phyloP scores from a whole-genome alignment of 2,113 vertebrate genomes.

The Isurus oxyrinchus region DNA sequence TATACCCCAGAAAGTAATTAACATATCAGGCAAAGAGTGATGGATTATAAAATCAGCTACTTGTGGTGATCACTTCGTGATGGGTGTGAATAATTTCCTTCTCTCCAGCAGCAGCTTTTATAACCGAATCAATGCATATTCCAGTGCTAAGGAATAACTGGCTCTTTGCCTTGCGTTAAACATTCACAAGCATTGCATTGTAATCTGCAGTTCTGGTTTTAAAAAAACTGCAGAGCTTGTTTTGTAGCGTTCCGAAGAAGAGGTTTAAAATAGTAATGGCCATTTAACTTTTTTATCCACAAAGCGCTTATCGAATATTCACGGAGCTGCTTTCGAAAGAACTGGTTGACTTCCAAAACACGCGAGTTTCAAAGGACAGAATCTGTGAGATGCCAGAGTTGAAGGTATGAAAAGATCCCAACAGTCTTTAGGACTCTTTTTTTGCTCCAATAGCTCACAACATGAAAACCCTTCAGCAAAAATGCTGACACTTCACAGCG shows the following conservation, averaged over 20 bases:
- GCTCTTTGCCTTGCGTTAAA: no score
- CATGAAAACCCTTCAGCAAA: neutral
- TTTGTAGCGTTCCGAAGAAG: neutral
- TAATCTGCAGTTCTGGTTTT: neutral
- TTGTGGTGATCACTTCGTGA: neutral
- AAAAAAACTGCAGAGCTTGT: neutral
- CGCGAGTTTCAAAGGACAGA: slow-evolving; percentile 58
- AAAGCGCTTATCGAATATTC: slow-evolving; percentile 82
- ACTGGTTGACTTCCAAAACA: slow-evolving; percentile 46
- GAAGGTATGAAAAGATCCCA: slow-evolving; percentile 61
- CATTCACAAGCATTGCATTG: neutral
- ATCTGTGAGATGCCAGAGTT: slow-evolving; percentile 78
- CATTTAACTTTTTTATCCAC: slow-evolving; percentile 38
- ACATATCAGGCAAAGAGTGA: neutral
- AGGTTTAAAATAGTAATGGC: neutral
- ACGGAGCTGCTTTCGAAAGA: slow-evolving; percentile 69
- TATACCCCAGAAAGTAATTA: neutral
- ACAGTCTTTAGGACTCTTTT: neutral
- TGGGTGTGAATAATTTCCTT: neutral
- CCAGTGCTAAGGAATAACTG: neutral
- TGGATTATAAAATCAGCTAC: neutral
- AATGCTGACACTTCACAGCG: no score
- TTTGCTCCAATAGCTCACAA: neutral
- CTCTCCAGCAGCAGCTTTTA: neutral
- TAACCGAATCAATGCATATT: neutral